Percentiles rank a stretch among this genome's conserved stretches.
phyloP scores from a whole-genome alignment of 1,140 invertebrate genomes.

The Heliconius melpomene region DNA sequence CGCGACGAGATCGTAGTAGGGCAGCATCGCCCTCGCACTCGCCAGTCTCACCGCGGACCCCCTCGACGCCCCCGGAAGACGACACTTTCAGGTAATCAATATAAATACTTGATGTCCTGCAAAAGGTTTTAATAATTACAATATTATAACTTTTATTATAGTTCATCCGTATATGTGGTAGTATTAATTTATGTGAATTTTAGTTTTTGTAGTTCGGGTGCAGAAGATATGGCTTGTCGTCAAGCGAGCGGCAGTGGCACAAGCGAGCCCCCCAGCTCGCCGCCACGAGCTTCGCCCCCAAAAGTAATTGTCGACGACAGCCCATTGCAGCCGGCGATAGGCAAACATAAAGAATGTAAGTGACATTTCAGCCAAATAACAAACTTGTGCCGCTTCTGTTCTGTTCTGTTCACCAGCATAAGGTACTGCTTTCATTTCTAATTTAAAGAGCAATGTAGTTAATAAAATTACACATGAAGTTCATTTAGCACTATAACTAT shows the following conservation, averaged over 20 bases:
- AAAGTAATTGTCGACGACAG: conserved; percentile 96
- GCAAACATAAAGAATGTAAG: conserved; percentile 99
- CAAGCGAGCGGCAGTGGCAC: conserved; percentile 74
- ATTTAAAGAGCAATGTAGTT: not conserved
- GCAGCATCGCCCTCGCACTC: conserved; percentile 56
- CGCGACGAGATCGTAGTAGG: conserved; percentile 72
- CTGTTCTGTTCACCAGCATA: no score
- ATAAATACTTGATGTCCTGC: not conserved
- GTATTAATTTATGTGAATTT: not conserved
- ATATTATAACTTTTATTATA: not conserved
- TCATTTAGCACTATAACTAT: no score
- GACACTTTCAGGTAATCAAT: conserved; percentile 62
- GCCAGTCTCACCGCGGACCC: conserved; percentile 57
- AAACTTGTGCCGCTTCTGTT: no score
- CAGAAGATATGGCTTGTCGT: conserved; percentile 73
- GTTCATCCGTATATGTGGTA: not conserved
- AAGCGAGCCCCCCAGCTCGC: conserved; percentile 72
- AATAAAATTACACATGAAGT: no score
- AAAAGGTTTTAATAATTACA: not conserved
- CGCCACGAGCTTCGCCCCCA: conserved; percentile 87
- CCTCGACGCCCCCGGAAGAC: conserved; percentile 61
- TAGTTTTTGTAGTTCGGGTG: conserved; percentile 59
- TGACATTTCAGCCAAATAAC: conserved; percentile 45
- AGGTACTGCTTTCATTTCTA: not conserved
- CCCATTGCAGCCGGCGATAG: conserved; percentile 94